phyloP scores from a whole-genome alignment of 2,113 vertebrate genomes.

The Cettia cetti region DNA sequence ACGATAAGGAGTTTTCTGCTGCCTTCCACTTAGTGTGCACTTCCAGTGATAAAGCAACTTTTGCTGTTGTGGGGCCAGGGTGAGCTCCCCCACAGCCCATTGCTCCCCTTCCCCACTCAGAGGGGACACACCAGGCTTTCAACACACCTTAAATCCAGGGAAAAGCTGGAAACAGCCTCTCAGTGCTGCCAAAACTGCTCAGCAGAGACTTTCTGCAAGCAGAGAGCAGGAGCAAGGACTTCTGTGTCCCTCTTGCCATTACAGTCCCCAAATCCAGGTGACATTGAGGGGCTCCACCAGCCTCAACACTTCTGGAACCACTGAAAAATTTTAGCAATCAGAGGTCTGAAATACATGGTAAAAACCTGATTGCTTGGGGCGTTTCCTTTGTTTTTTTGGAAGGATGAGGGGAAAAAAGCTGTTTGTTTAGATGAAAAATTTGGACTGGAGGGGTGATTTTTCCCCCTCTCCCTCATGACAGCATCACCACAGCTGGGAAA shows the following conservation, averaged over 20 bases:
- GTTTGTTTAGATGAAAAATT: background rate
- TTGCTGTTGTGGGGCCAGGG: fast-evolving
- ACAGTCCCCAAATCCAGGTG: background rate
- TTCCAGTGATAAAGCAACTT: background rate
- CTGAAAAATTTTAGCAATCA: background rate
- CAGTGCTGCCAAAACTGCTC: background rate
- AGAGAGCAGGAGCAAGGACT: background rate
- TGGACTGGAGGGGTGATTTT: background rate
- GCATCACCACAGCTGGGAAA: background rate
- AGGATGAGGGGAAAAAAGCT: background rate
- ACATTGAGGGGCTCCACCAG: fast-evolving
- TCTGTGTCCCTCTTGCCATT: background rate
- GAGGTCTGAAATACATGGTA: background rate
- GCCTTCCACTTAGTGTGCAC: background rate
- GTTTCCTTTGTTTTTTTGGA: fast-evolving
- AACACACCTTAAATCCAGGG: background rate
- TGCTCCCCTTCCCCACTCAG: background rate
- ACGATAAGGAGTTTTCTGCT: background rate
- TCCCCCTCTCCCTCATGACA: background rate
- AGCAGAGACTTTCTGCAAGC: background rate
- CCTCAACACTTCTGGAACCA: background rate
- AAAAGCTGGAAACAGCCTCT: background rate
- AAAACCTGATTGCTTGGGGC: background rate
- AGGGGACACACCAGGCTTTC: background rate
- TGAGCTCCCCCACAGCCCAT: background rate